Evolutionary conservation across 2,113 vertebrate genomes (phyloP).

Genomic region (Oenanthe melanoleuca): DNA sequence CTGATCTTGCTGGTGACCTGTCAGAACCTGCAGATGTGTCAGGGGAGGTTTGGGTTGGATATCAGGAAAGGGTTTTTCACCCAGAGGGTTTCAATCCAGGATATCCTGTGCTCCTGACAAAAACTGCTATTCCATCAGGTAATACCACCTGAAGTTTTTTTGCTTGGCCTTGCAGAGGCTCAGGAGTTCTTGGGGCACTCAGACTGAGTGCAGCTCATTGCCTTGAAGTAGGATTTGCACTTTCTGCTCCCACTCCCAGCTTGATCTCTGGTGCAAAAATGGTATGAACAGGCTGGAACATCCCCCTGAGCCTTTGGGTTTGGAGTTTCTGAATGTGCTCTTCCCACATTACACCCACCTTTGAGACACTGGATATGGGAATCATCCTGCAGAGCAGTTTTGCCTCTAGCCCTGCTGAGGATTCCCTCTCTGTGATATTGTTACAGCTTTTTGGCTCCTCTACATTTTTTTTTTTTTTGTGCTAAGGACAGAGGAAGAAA

Average conservation of each 20-base stretch:
- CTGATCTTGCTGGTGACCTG: too few relatives aligned
- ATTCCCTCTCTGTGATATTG: neutral
- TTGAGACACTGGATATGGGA: rapidly evolving
- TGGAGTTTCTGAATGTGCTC: neutral
- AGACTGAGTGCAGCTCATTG: rapidly evolving
- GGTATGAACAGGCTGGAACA: neutral
- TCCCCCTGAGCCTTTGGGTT: rapidly evolving
- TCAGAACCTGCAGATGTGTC: neutral
- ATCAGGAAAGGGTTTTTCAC: neutral
- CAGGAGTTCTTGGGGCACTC: neutral
- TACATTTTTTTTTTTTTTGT: neutral
- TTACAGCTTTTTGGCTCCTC: neutral
- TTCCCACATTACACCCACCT: neutral
- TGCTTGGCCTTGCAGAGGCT: neutral
- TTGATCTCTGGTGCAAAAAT: neutral
- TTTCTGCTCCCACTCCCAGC: neutral
- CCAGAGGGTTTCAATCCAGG: neutral
- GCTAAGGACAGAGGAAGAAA: neutral
- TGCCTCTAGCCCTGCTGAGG: neutral
- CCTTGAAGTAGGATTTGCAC: neutral
- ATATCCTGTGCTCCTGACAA: neutral
- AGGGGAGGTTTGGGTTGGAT: neutral
- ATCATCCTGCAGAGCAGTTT: neutral
- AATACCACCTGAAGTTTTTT: neutral
- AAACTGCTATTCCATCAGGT: neutral